phyloP scores from a whole-genome alignment of 2,797 vertebrate species.

The Dermochelys coriacea region DNA sequence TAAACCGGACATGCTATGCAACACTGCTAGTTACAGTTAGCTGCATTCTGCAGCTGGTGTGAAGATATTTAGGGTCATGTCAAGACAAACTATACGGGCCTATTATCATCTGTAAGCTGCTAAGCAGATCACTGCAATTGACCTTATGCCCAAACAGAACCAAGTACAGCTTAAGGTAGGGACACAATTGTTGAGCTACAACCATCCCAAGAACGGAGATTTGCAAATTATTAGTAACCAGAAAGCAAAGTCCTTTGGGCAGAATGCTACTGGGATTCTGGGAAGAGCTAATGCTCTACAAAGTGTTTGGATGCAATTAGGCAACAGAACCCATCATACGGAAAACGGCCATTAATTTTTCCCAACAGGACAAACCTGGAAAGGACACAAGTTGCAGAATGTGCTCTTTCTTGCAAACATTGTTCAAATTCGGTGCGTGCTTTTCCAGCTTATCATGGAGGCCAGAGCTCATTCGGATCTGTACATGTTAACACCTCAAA shows the following conservation, averaged over 20 bases:
- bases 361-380: not conserved
- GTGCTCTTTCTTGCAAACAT: not conserved
- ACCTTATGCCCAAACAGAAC: not conserved
- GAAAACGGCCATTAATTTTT: not conserved
- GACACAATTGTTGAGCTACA: fast-evolving
- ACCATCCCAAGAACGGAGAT: not conserved
- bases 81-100: not conserved
- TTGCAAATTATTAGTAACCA: not conserved
- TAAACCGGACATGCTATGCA: not conserved
- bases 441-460: fast-evolving
- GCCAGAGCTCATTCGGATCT: not conserved
- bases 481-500: not conserved
- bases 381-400: not conserved
- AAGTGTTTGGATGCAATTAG: fast-evolving
- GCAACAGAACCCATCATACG: not conserved
- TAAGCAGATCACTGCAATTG: not conserved
- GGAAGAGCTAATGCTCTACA: not conserved
- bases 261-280: not conserved
- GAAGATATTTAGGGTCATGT: not conserved
- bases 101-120: not conserved
- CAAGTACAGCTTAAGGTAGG: not conserved
- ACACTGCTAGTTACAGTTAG: conserved; percentile 28
- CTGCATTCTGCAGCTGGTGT: conserved; percentile 45
- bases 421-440: not conserved
- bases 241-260: not conserved